Base-by-base conservation (phyloP, 2,888 invertebrate species). In the Aleiodes alternator region DNA sequence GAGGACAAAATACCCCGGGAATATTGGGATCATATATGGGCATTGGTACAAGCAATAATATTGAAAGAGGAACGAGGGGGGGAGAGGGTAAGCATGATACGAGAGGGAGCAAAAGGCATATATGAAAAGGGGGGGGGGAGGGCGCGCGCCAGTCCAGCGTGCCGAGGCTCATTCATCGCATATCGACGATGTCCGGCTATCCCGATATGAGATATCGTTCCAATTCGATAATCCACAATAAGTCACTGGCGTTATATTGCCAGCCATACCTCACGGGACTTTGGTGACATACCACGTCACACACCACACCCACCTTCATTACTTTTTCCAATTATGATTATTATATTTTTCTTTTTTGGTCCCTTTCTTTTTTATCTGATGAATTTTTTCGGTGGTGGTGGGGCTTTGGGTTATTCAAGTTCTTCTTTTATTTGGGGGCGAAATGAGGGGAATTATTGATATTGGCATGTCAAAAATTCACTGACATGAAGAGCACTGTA, bases 141-240 rank as follows among this genome's bases (percentile, higher is more conserved):
- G 2, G 72, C 71, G 76, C 77, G 73, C 57, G 80, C 79, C 34
- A 23, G 86, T 85, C 84, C 82, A 81, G 85, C 85, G 83, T 88
- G 83, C 84, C 84, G 80, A 80, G 79, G 84, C 83, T 88, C 89
- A 88, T 88, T 87, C 88, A 84, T 89, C 86, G 89, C 87, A 89
- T 89, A 88, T 89, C 88, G 87, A 86, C 85, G 84, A 84, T 85
- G 87, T 87, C 86, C 87, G 79, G 83, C 78, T 80, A 77, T 79
- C 78, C 78, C 86, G 86, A 88, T 89, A 89, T 89, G 89, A 89
- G 88, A 88, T 87, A 88, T 88, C 86, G 86, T 78, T 82, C 83
- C 73, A 80, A 68, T 78, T 80, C 83, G 86, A 87, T 87, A 86
- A 88, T 87, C 86, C 87, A 82, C 84, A 87, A 23, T 85, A 85